Evolutionary conservation across 2,113 vertebrate species (phyloP), one percentile per base, ranked within the genome.

Genomic region (Pluvianellus socialis): DNA sequence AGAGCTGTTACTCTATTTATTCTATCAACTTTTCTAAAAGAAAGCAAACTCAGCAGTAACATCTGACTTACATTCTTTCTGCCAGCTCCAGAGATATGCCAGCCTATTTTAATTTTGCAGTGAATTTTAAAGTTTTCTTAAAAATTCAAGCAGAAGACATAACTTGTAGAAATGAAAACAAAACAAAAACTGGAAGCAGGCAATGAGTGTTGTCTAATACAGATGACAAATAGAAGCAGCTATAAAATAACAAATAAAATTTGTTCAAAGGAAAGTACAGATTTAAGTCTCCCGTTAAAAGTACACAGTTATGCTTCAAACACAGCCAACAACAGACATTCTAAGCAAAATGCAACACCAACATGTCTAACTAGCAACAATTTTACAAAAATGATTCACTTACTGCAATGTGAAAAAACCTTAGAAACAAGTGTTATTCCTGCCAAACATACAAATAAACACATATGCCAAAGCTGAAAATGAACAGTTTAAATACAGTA

Each of bases 401-500:
- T 82, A n/a, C 59, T 71, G 47, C 76, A 90, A 93, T 22, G 62
- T 35, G 13, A 89, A 94, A 81, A 90, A 75, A 40, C 5, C 63
- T 88, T 71, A 71, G 44, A 87, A 96, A 93, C 9, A 67, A 95
- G 81, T 40, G 44, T 33, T 93, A 52, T 72, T 92, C 75, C 68
- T 95, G 92, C 65, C 86, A 94, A 96, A 88, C 32, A 76, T 7
- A 88, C 63, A 95, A 94, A 93, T 22, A 92, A 90, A 92, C 68
- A 94, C 72, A 93, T 35, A 86, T 91, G 90, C 61, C 73, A 86
- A 90, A 93, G 56, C 75, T 81, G 72, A 5, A 95, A 92, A 63
- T 28, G 2, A 90, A 59, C 35, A 35, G 38, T 73, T 90, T 85
- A 70, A 93, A 83, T 50, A 55, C 24, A 35, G 14, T 13, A 86